phyloP scores from a whole-genome alignment of 2,797 vertebrate genomes.

The Psittacula echo region DNA sequence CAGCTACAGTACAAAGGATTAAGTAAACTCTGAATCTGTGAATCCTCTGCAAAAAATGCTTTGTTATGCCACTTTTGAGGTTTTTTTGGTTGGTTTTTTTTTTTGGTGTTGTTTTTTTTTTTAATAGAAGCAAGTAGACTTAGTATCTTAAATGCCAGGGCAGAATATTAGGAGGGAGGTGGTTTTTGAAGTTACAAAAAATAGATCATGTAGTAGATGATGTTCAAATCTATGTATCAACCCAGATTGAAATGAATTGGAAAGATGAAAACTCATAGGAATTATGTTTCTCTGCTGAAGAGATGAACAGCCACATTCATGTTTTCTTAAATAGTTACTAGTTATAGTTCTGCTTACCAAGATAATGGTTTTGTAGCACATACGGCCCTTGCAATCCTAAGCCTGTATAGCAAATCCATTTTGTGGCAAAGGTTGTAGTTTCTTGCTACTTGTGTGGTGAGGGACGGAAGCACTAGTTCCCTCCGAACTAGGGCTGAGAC shows the following conservation, averaged over 20 bases:
- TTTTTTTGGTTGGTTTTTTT: too few relatives aligned
- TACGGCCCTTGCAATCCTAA: not conserved
- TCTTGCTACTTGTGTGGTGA: too few relatives aligned
- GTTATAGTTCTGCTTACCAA: not conserved
- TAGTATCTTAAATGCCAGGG: not conserved
- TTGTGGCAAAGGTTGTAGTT: not conserved
- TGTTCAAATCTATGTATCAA: not conserved
- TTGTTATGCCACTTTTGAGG: not conserved
- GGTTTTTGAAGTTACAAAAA: not conserved
- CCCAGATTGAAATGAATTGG: not conserved
- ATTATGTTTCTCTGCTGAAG: not conserved
- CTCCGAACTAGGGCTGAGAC: too few relatives aligned
- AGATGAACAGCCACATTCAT: not conserved
- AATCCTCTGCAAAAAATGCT: not conserved
- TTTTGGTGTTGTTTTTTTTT: not conserved
- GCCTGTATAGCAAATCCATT: not conserved
- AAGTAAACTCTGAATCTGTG: not conserved
- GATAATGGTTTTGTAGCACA: not conserved
- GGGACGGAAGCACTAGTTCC: too few relatives aligned
- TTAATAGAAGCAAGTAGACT: not conserved
- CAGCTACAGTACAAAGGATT: not conserved
- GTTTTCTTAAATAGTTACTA: not conserved
- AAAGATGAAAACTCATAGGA: not conserved
- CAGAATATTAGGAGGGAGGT: not conserved
- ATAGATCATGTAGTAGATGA: not conserved